phyloP scores from a whole-genome alignment of 64 coral and sea anemone species.

The Hydrozoanthus tunicans region DNA sequence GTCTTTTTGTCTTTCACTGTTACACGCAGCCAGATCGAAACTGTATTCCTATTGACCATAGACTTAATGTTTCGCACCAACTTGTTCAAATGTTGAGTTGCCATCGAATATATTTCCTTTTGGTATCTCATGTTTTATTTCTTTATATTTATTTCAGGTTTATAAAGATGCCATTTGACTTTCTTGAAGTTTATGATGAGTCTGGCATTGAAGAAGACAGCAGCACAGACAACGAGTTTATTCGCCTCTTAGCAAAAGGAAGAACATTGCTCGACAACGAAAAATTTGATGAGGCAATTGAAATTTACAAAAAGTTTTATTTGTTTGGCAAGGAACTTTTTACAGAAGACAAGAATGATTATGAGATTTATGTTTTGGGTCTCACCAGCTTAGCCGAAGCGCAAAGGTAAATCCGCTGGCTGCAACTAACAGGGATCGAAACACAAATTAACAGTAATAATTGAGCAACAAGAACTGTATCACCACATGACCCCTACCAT shows the following conservation, averaged over 20 bases:
- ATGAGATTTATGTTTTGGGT: slow-evolving; percentile 5
- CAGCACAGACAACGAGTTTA: neutral
- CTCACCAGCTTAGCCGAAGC: neutral
- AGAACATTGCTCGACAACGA: neutral
- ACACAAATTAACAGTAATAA: too few species aligned
- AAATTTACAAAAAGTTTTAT: neutral
- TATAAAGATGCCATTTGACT: neutral
- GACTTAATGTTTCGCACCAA: too few species aligned
- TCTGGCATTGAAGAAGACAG: neutral
- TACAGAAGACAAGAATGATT: slow-evolving; percentile 30
- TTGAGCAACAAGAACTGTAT: too few species aligned
- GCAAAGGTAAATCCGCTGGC: neutral
- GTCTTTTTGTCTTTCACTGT: too few species aligned
- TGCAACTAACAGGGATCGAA: too few species aligned
- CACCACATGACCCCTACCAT: too few species aligned
- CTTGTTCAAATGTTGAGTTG: too few species aligned
- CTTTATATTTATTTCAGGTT: neutral
- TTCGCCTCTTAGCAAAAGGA: neutral
- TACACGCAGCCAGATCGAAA: too few species aligned
- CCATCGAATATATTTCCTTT: too few species aligned
- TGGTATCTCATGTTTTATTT: neutral
- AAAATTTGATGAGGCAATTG: neutral
- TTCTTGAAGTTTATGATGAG: neutral
- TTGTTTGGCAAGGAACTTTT: neutral
- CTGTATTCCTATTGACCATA: too few species aligned